Evolutionary conservation across 2,113 vertebrate genomes (phyloP), one percentile per base, ranked within the genome.

Genomic region (Hyla sarda): DNA sequence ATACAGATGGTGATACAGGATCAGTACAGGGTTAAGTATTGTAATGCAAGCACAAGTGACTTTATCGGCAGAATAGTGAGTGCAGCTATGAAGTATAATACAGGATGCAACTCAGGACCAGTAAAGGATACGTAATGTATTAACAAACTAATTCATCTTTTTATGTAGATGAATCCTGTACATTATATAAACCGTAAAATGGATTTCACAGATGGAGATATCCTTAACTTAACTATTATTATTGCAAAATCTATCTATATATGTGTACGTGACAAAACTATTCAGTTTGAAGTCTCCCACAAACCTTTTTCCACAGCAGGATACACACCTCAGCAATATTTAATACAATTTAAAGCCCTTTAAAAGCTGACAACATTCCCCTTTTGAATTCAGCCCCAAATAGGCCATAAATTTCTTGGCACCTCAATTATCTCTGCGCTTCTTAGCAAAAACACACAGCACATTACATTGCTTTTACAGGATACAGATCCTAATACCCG

Each of bases 381-480:
- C 60, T 67, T 82, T 67, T 47, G 48, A 67, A 32, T 32, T 10
- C 56, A 65, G 23, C 58, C 56, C 56, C 78, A 81, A 65, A 37
- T 9, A 48, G 79, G 23, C 60, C 25, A 12, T 82, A 82, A 82
- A 82, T 82, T 67, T 82, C 32, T 10, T 30, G 60, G 65, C n/a
- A 30, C 60, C 60, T 82, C 79, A 65, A 82, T 67, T 82, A 67
- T 47, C 52, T 67, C 16, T 8, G 25, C n/a, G 54, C 77, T 45
- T 60, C 77, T 14, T 13, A 80, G 32, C 58, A 50, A 30, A 67
- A 65, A 47, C n/a, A 71, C 67, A 37, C 67, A 82, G 79, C 7
- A 34, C 34, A 41, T 62, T 37, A 34, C 76, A 79, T 74, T 48
- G 25, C 45, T 77, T n/a, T n/a, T 79, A 56, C 50, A 52, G 25